Evolutionary conservation across 2,113 vertebrate species (phyloP), one percentile per base, ranked within the genome.

Genomic region (Caracal caracal): DNA sequence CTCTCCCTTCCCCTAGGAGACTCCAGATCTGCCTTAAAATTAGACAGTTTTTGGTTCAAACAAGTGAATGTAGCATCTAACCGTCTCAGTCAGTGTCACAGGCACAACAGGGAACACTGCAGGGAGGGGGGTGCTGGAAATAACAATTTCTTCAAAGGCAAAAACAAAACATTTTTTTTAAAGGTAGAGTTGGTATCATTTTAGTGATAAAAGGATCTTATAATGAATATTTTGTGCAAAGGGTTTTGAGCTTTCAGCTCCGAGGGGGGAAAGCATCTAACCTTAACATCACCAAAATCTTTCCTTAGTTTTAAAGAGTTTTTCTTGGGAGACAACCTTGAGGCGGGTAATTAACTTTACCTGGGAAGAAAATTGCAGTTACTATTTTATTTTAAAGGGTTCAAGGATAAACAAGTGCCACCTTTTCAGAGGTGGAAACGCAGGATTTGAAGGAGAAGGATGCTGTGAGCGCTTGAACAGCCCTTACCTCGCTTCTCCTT

Each of bases 1-100:
- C 59, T 78, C 63, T 90, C 63, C 63, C 43, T 86, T 66, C 35
- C 65, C 71, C 68, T 30, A 56, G 56, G 22, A 94, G 35, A 83
- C 63, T 40, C 53, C 63, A 88, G 37, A 65, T 68, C 51, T 93
- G 43, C 47, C 37, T 95, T 49, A 40, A 78, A 80, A 47, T 33
- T 24, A 84, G 35, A 93, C n/a, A 91, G 47, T 28, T 93, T 88
- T 84, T 37, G 86, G 33, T 80, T 37, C 70, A 47, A 75, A 37
- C 28, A 51, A 85, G 63, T 91, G 63, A 88, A 86, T 43, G 79
- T 95, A 51, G n/a, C 76, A 90, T 75, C 70, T 75, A n/a, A 76
- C 63, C 65, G 61, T 83, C 81, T 94, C 65, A 61, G 82, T 94
- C 17, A 20, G 16, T 84, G 59, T 94, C 95, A 93, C 85, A 97